Base-by-base conservation (phyloP, 2,113 vertebrate genomes). In the Cercopithecus mona region DNA sequence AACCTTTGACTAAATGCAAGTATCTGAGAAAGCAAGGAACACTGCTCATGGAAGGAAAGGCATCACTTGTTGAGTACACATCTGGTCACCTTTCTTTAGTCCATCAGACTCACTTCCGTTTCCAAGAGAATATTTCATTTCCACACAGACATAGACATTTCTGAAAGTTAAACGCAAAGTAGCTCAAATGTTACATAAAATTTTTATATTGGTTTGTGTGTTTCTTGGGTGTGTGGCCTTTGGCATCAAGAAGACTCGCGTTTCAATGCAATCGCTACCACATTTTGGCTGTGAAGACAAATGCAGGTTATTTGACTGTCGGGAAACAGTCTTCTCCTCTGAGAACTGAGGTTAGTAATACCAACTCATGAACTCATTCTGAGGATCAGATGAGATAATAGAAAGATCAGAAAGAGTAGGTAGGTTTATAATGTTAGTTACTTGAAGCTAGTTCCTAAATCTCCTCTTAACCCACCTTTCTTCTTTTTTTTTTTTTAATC, bases 31-130 rank as follows among this genome's bases (percentile, higher is more conserved):
- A 10, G 10, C 3, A 16, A 48, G 4, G 57, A 35, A 70, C 27
- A 43, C 11, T 12, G 2, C 43, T 82, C 48, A 1, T 7, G 10
- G 30, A 11, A 48, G 23, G 13, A 35, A 85, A 68, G 12, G 12
- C 1, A 0, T 50, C 40, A 0, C 8, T 70, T 38, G n/a, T 20
- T 76, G 8, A 6, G 40, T 3, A 2, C 0, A 8, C 0, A 35
- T 1, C 22, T 40, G 32, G 2, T 25, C 57, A n/a, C 16, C 52
- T 38, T 83, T 83, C 23, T 66, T 43, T 40, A 38, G 35, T 73
- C 23, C 30, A 1, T 32, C 40, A 30, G 40, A 52, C 50, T 68
- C 30, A 52, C 20, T 90, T 18, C 25, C 4, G 3, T 79, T 93
- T 86, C 45, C 66, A 59, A 66, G 85, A 23, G 40, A 43, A 72